phyloP scores from a whole-genome alignment of 35 echinoderm and acorn worm genomes.

The Ptychodera flava region DNA sequence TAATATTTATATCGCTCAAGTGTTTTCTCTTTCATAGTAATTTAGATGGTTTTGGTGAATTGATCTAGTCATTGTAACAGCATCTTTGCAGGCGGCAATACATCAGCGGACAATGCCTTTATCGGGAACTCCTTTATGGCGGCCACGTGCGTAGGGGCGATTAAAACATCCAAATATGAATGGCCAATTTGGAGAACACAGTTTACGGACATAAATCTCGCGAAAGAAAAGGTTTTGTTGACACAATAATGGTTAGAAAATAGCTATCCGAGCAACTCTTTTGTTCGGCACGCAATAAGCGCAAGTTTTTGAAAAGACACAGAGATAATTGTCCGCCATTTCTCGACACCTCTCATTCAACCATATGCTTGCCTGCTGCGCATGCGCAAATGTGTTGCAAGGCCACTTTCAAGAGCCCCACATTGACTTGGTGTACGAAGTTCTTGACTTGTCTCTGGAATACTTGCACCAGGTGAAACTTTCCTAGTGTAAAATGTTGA shows the following conservation, averaged over 20 bases:
- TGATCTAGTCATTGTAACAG: neutral
- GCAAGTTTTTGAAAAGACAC: neutral
- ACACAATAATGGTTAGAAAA: neutral
- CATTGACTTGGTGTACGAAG: no score
- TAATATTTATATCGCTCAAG: neutral
- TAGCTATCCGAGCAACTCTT: no score
- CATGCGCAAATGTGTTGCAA: no score
- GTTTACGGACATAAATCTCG: neutral
- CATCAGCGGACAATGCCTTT: neutral
- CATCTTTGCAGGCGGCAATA: neutral
- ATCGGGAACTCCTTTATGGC: neutral
- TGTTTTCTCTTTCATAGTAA: no score
- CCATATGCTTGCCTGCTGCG: neutral
- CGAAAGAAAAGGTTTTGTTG: neutral
- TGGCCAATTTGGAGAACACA: neutral
- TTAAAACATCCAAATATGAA: neutral
- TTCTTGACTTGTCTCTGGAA: no score
- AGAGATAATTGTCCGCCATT: neutral
- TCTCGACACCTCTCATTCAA: neutral
- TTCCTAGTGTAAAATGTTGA: no score
- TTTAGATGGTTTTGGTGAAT: neutral
- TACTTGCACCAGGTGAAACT: no score
- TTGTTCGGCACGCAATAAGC: neutral
- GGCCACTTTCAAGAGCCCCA: no score
- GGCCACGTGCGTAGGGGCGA: neutral